phyloP scores from a whole-genome alignment of 1,140 invertebrate genomes.

The Drosophila auraria region DNA sequence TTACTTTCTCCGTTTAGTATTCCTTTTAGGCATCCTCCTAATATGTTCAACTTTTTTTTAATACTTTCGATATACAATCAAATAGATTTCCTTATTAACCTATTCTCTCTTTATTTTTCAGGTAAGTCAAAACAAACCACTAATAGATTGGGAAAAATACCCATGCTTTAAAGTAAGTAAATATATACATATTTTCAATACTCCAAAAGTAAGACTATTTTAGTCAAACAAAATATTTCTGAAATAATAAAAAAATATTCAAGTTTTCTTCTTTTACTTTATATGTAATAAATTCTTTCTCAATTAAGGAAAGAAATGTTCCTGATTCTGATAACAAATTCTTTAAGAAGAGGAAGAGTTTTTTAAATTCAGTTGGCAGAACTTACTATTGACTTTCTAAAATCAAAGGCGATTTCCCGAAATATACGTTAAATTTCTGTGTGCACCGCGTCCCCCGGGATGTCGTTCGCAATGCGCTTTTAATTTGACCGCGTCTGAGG shows the following conservation, averaged over 20 bases:
- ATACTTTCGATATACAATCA: no score
- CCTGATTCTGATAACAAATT: not conserved
- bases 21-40: no score
- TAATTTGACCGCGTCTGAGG: conserved; percentile 72
- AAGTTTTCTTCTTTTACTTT: no score
- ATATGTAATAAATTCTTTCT: not conserved
- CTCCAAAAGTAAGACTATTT: not conserved
- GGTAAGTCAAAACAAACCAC: not conserved
- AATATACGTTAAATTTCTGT: no score
- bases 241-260: not conserved
- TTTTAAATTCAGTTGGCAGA: no score
- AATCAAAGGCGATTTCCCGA: not conserved
- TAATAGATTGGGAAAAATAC: not conserved
- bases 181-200: no score
- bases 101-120: not conserved
- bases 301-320: not conserved
- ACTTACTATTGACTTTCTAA: not conserved
- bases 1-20: no score
- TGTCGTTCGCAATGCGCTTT: conserved; percentile 61
- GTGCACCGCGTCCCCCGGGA: not conserved
- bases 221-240: not conserved
- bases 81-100: not conserved
- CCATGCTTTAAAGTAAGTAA: not conserved
- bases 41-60: no score
- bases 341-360: no score